Conservation (phyloP, 2,888 invertebrate species). For the Cryptus viduatorius region DNA sequence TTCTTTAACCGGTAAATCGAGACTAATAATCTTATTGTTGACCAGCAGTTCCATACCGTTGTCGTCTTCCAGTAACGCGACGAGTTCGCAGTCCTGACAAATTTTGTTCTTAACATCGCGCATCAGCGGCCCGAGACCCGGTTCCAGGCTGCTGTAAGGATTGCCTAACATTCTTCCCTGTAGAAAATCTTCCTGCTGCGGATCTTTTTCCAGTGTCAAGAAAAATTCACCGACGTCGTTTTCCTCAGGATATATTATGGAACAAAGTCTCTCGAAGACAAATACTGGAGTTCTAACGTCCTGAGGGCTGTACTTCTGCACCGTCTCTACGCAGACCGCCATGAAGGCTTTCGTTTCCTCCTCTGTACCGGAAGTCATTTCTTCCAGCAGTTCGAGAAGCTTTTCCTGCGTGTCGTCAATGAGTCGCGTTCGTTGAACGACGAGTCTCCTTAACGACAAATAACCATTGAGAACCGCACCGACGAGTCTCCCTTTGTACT, state of each 20-base stretch:
- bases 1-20: constrained; percentile 98
- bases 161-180: constrained; percentile 98
- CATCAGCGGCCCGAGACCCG: constrained; percentile 98
- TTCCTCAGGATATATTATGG: constrained; percentile 98
- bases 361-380: constrained; percentile 98
- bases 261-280: constrained; percentile 98
- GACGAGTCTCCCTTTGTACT: constrained; percentile 95
- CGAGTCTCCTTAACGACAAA: constrained; percentile 94
- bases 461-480: constrained; percentile 97
- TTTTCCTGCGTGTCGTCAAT: constrained; percentile 99
- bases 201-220: constrained; percentile 98
- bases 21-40: constrained; percentile 98
- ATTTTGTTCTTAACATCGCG: constrained; percentile 99
- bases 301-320: constrained; percentile 95
- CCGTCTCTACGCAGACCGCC: constrained; percentile 98
- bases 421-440: constrained; percentile 97
- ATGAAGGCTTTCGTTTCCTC: constrained; percentile 98
- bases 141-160: constrained; percentile 97
- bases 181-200: constrained; percentile 99
- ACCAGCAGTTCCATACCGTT: constrained; percentile 99
- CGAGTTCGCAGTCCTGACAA: constrained; percentile 98
- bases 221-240: constrained; percentile 99
- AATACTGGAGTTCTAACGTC: constrained; percentile 99
- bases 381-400: constrained; percentile 95
- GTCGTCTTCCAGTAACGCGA: constrained; percentile 98